phyloP scores from a whole-genome alignment of 2,888 invertebrate species.

The Linnaemya tessellans region DNA sequence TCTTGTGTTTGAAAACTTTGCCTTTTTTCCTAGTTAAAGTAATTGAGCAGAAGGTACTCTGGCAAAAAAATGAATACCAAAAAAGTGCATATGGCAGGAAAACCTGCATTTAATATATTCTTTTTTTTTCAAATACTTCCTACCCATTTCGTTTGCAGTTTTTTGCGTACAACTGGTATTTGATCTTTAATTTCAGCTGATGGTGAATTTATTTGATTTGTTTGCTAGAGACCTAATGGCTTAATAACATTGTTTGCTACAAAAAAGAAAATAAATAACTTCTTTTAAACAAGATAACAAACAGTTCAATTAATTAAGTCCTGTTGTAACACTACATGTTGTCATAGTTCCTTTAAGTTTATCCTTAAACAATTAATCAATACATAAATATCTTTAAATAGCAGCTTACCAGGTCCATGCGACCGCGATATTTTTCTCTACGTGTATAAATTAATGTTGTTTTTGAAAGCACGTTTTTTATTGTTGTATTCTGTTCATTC shows the following conservation, averaged over 20 bases:
- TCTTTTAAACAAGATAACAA: neutral
- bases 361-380: neutral
- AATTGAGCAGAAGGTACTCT: constrained; percentile 64
- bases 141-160: constrained; percentile 18
- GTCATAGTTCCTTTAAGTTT: no score
- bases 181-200: constrained; percentile 36
- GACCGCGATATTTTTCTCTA: neutral
- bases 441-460: neutral
- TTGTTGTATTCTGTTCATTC: neutral
- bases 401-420: neutral
- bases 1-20: constrained; percentile 43
- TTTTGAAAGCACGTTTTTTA: neutral
- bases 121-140: constrained; percentile 12
- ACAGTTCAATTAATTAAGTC: neutral
- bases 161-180: neutral
- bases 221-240: neutral
- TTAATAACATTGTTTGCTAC: neutral
- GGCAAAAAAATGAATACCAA: neutral
- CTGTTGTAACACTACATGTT: no score
- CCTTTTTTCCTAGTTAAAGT: constrained; percentile 45
- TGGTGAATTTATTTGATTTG: neutral
- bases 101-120: neutral
- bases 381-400: neutral
- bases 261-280: neutral
- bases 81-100: constrained; percentile 3